phyloP scores from a whole-genome alignment of 2,888 invertebrate genomes.

The Acanthosepion pharaonis region DNA sequence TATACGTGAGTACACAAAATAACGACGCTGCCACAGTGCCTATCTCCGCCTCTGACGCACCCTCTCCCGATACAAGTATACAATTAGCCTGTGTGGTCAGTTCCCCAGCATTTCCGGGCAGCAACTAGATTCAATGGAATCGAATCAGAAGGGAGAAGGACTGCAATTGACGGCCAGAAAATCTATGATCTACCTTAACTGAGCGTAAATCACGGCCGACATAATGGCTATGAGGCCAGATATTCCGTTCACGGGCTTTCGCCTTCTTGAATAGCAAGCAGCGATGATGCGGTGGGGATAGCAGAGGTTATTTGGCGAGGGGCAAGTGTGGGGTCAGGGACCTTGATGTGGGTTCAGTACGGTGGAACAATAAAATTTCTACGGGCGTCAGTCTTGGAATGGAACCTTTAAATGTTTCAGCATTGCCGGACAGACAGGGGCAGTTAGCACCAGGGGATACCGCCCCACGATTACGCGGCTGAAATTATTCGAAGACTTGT shows the following conservation, averaged over 20 bases:
- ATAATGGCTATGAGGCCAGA: not conserved
- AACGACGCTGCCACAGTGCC: not conserved
- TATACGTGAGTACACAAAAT: not conserved
- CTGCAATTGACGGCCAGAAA: constrained; percentile 21
- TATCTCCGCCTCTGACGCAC: rapidly evolving
- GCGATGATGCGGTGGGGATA: not conserved
- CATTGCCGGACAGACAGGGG: not conserved
- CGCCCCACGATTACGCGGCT: not conserved
- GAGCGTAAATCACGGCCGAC: not conserved
- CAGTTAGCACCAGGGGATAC: no score
- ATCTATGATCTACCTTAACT: not conserved
- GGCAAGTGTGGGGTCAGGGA: not conserved
- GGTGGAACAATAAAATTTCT: not conserved
- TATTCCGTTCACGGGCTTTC: not conserved
- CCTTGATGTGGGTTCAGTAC: not conserved
- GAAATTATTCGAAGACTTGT: not conserved
- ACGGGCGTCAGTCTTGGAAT: no score
- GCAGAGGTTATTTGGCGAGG: not conserved
- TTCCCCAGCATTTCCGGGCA: not conserved
- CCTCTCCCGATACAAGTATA: not conserved
- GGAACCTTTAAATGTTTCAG: not conserved
- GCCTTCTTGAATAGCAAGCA: not conserved
- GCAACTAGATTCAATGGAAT: not conserved
- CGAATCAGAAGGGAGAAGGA: not conserved
- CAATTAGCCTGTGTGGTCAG: not conserved